phyloP scores from a whole-genome alignment of 37 sponge, comb jelly and placozoan genomes.

The Cliona cf. orientalis region DNA sequence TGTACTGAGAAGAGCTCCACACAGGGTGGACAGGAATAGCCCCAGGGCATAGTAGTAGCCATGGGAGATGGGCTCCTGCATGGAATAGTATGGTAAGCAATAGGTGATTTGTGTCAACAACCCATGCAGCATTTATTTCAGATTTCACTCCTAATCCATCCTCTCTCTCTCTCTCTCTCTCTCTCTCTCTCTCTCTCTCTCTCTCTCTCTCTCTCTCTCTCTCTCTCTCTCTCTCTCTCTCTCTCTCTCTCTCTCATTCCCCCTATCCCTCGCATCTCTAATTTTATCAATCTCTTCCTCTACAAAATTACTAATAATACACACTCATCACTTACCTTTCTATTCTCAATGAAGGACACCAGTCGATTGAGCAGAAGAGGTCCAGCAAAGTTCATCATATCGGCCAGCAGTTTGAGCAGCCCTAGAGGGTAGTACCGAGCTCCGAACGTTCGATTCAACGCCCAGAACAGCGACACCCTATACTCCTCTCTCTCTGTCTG shows the following conservation, averaged over 20 bases:
- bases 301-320: not conserved
- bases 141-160: not conserved
- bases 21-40: constrained; percentile 64
- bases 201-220: constrained; percentile 28
- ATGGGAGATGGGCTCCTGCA: constrained; percentile 76
- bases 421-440: constrained; percentile 93
- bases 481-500: not conserved
- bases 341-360: constrained; percentile 88
- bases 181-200: constrained; percentile 28
- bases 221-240: constrained; percentile 7
- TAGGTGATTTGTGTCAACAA: not conserved
- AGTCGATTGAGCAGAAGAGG: constrained; percentile 89
- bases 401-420: constrained; percentile 79
- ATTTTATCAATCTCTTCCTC: not conserved
- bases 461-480: constrained; percentile 51
- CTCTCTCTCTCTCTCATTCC: not conserved
- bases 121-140: not conserved
- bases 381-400: constrained; percentile 86
- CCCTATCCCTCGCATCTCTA: not conserved
- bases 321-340: constrained; percentile 27
- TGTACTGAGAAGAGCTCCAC: constrained; percentile 61
- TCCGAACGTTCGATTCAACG: constrained; percentile 90
- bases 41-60: constrained; percentile 89
- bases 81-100: not conserved
- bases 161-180: constrained; percentile 20